Evolutionary conservation across 1,140 invertebrate species (phyloP).

Genomic region (Adelges cooleyi): DNA sequence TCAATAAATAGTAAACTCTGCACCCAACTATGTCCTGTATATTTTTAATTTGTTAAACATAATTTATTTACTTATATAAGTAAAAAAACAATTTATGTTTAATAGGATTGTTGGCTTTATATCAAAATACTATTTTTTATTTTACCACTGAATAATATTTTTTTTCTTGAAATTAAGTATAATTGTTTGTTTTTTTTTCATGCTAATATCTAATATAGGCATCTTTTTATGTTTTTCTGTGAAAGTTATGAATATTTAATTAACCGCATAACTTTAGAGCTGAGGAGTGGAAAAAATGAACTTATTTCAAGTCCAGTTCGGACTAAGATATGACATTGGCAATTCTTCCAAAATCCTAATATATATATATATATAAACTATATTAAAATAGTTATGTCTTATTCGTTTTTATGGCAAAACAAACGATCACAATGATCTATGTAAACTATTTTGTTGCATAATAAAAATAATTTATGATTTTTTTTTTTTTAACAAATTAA

Average conservation of each 20-base stretch:
- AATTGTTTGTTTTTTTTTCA: background rate
- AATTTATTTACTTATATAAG: too few relatives aligned
- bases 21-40: too few relatives aligned
- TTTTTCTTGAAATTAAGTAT: too few relatives aligned
- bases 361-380: constrained; percentile 16
- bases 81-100: too few relatives aligned
- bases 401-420: background rate
- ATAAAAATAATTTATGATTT: background rate
- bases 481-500: constrained; percentile 37
- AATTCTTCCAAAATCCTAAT: constrained; percentile 25
- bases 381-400: constrained; percentile 9
- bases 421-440: too few relatives aligned
- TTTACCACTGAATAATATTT: too few relatives aligned
- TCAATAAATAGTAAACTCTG: too few relatives aligned
- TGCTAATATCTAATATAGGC: constrained; percentile 11
- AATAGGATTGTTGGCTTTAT: too few relatives aligned
- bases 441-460: background rate
- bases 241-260: background rate
- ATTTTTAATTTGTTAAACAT: too few relatives aligned
- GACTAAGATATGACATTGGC: background rate
- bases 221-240: constrained; percentile 18
- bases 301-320: background rate
- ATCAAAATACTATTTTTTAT: too few relatives aligned
- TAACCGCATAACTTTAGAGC: constrained; percentile 4
- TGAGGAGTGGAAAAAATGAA: constrained; percentile 17